Conservation (phyloP, 2,888 invertebrate genomes). For the Heteromurus nitidus region DNA sequence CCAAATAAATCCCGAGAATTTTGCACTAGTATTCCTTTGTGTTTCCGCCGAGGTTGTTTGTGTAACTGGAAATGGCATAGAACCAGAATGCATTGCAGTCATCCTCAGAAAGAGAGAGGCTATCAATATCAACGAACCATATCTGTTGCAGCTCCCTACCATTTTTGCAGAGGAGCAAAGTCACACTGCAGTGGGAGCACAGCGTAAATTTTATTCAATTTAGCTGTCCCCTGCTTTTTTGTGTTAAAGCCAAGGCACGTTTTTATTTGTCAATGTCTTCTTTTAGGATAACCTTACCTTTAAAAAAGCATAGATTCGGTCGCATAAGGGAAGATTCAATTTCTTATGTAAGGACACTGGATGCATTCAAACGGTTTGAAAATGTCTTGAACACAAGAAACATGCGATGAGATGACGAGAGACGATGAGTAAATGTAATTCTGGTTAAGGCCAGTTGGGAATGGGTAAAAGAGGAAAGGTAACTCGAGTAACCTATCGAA, state of each 20-base stretch:
- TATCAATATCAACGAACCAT: constrained; percentile 9
- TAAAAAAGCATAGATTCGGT: background rate
- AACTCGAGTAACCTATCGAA: constrained; percentile 1
- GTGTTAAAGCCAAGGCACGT: background rate
- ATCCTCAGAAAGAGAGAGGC: background rate
- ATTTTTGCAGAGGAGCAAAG: background rate
- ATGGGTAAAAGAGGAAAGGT: background rate
- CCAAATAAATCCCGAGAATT: constrained; percentile 52
- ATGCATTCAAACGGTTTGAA: background rate
- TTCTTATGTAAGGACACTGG: constrained; percentile 5
- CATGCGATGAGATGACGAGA: background rate
- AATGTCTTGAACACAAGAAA: background rate
- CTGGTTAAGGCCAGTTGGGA: constrained; percentile 5
- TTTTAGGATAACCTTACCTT: background rate
- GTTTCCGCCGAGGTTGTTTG: background rate
- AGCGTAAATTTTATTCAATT: constrained; percentile 30
- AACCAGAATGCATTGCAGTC: constrained; percentile 23
- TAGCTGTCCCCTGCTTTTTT: constrained; percentile 10
- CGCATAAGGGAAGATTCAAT: constrained; percentile 31
- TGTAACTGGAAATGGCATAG: constrained; percentile 32
- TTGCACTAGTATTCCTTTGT: background rate
- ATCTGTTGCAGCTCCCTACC: background rate
- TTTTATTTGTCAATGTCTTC: background rate
- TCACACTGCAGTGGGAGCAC: background rate
- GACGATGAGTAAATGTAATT: constrained; percentile 22